Evolutionary conservation across 1,140 invertebrate species (phyloP), one percentile per base, ranked within the genome.

Genomic region (Eumeta japonica): DNA sequence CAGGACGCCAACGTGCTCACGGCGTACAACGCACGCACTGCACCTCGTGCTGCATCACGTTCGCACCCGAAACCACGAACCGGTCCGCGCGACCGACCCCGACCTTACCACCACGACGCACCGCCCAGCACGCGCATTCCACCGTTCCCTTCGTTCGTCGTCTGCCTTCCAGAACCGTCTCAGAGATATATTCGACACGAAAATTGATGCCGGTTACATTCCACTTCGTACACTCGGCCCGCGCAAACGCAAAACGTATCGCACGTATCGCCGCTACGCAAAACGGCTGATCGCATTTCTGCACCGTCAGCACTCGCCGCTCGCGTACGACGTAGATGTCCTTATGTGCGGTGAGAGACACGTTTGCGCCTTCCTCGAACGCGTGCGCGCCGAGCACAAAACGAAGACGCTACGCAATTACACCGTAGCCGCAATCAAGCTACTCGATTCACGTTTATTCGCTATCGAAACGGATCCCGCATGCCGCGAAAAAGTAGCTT

Each of bases 1-100:
- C 75, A 77, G 48, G 75, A 77, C 42, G 75, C 75, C 2, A 77
- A 77, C 50, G 72, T 77, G 12, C 52, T 77, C 1, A 77, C 75
- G 5, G 70, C 72, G 14, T 77, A 77, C 39, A 77, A 77, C 44
- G 75, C 75, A 2, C 61, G 75, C 38, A 76, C 75, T 4, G 70
- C 72, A 58, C 58, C 1, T 57, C 71, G 39, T 39, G 58, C 9
- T 55, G 62, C 36, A 66, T 63, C 1, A 68, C 67, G 38, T 48
- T 59, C 2, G 51, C 46, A 18, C 64, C 66, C 10, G 48, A 58
- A 37, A 51, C 52, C 3, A 71, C 44, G 36, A 52, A 32, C 28
- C 33, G 16, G 16, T 7, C 33, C 33, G 11, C 45, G 37, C 16
- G 48, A 52, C 16, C 9, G 33, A 7, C 16, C 7, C 14, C 4